Evolutionary conservation across 2,797 vertebrate species (phyloP).

Genomic region (Mustela erminea): DNA sequence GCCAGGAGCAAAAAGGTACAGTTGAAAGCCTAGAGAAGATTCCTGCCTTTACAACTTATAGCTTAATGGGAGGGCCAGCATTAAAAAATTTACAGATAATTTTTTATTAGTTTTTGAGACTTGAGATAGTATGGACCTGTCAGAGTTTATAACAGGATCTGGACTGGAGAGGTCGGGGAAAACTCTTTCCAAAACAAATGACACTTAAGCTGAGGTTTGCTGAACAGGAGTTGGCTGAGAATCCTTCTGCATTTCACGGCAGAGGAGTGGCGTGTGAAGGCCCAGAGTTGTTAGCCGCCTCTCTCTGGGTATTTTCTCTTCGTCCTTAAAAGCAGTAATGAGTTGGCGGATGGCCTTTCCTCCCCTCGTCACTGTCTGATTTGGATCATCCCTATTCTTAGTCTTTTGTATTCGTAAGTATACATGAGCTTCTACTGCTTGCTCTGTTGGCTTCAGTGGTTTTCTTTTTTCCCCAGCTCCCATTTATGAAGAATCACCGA

Average conservation of each 20-base stretch:
- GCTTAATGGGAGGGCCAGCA: background rate
- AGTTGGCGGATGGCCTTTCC: background rate
- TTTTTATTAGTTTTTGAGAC: background rate
- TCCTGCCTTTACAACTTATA: background rate
- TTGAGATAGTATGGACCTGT: background rate
- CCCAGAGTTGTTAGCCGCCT: background rate
- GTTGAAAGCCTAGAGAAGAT: slow-evolving; percentile 14
- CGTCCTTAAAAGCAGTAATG: background rate
- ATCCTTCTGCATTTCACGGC: background rate
- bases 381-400: background rate
- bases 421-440: background rate
- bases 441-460: background rate
- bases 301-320: background rate
- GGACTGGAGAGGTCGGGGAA: background rate
- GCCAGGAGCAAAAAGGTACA: background rate
- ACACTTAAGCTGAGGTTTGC: background rate
- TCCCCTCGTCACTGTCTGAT: background rate
- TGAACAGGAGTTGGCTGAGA: background rate
- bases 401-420: background rate
- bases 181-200: background rate
- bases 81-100: background rate
- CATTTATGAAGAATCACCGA: background rate
- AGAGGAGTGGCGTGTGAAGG: background rate
- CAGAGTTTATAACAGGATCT: background rate
- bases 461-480: background rate